Base-by-base conservation (phyloP, 2,797 vertebrate species). In the Ptychobarbus kaznakovi region DNA sequence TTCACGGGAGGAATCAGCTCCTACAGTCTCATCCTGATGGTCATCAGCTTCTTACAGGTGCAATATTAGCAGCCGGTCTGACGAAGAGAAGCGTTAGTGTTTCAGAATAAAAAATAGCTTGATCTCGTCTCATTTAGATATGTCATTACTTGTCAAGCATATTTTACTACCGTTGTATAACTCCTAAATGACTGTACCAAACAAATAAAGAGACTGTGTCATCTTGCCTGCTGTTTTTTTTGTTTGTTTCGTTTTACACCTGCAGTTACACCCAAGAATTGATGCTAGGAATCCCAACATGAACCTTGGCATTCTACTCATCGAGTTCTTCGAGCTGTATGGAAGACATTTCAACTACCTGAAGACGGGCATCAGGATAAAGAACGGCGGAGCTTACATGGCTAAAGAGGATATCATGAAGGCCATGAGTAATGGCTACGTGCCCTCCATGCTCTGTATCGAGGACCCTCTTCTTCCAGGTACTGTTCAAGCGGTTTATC, bases 291-390 rank as follows among this genome's bases (percentile, higher is more conserved):
- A 96, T 92, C 95, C 96, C 84, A 97, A 95, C 83, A 96, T 97
- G 92, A 99, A 99, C 92, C 94, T 99, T 90, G 98, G 98, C 80
- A 95, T 98, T 94, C 95, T 99, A 94, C 96, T 99, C 65, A 97
- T 99, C 70, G 98, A 99, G 93, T 99, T 99, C 94, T 99, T 99
- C 88, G 98, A 99, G 95, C 93, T 99, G 81, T 99, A 99, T 58
- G 98, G 98, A 86, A 97, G 98, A 91, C 97, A 99, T 94, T 99
- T 99, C 95, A 99, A 99, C 95, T 99, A 99, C 95, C 94, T 98
- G 94, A 98, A 99, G 94, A 98, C 97, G 80, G 98, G 97, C 90
- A 99, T 99, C 91, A 96, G 98, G 90, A 97, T 99, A 91, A 97
- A 96, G 94, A 97, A 98, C 75, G 97, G 98, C 85, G 98, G 98